Conservation (phyloP, 2,113 vertebrate species). For the Etheostoma cragini region DNA sequence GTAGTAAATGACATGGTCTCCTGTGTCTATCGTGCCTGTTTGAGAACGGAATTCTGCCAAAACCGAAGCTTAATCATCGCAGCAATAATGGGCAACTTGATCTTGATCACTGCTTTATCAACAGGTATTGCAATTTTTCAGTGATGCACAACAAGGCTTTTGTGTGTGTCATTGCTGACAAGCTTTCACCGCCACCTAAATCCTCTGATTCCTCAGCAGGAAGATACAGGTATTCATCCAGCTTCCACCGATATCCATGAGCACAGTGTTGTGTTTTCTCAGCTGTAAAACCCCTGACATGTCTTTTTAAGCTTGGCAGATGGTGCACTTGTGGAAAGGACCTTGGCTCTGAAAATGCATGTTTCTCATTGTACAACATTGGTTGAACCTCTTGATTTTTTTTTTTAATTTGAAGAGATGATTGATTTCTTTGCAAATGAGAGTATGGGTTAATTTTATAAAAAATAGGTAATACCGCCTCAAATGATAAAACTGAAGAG, state of each 20-base stretch:
- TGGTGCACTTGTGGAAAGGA: slow-evolving; percentile 60
- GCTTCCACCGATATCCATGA: slow-evolving; percentile 59
- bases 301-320: slow-evolving; percentile 55
- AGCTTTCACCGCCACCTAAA: slow-evolving; percentile 76
- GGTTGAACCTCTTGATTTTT: slow-evolving; percentile 27
- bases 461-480: background rate
- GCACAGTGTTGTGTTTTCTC: slow-evolving; percentile 65
- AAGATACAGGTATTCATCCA: slow-evolving; percentile 71
- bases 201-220: slow-evolving; percentile 73
- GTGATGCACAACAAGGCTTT: slow-evolving; percentile 58
- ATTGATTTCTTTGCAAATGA: slow-evolving; percentile 47
- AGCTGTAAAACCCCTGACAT: slow-evolving; percentile 70
- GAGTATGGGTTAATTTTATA: background rate
- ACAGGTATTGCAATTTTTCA: slow-evolving; percentile 21
- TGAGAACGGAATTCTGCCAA: background rate
- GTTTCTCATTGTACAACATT: slow-evolving; percentile 52
- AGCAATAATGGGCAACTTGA: slow-evolving; percentile 7
- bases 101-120: slow-evolving; percentile 20
- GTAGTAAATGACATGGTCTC: background rate
- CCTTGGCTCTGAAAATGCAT: slow-evolving; percentile 43
- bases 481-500: background rate
- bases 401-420: slow-evolving; percentile 36
- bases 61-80: background rate
- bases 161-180: slow-evolving; percentile 68
- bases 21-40: background rate